Evolutionary conservation across 2,797 vertebrate genomes (phyloP).

Genomic region (Enteromius paludinosus): DNA sequence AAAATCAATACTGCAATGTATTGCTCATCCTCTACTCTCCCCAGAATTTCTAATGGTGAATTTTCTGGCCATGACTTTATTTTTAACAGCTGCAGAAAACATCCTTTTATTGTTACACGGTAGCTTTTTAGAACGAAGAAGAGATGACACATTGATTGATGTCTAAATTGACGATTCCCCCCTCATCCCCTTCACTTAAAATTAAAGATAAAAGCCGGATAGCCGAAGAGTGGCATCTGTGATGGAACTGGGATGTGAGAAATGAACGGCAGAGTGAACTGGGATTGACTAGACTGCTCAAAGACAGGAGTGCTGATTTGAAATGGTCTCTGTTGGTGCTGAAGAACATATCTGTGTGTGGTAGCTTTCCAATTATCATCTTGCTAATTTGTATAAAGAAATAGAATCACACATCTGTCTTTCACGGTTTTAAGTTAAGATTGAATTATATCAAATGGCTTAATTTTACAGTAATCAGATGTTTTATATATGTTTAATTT

Average conservation of each 20-base stretch:
- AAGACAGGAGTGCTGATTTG: slow-evolving; percentile 9
- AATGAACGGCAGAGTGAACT: slow-evolving; percentile 37
- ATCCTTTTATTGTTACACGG: slow-evolving; percentile 32
- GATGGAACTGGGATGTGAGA: slow-evolving; percentile 36
- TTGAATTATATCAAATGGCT: neutral
- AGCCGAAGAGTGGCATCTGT: slow-evolving; percentile 33
- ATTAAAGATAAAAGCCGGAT: slow-evolving; percentile 46
- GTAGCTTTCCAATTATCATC: slow-evolving; percentile 26
- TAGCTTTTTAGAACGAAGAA: slow-evolving; percentile 42
- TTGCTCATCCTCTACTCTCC: slow-evolving; percentile 39
- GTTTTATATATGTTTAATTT: too few species aligned
- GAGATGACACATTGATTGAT: slow-evolving; percentile 60
- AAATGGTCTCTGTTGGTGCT: slow-evolving; percentile 6
- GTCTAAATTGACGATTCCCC: slow-evolving; percentile 57
- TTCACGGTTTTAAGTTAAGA: neutral
- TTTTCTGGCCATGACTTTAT: slow-evolving; percentile 19
- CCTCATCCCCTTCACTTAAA: slow-evolving; percentile 38
- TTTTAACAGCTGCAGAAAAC: slow-evolving; percentile 31
- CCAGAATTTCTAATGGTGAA: slow-evolving; percentile 40
- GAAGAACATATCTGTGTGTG: slow-evolving; percentile 17
- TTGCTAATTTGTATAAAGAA: neutral
- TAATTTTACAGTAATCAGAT: neutral
- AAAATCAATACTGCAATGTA: slow-evolving; percentile 57
- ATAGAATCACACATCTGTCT: neutral
- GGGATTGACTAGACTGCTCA: slow-evolving; percentile 14